Conservation (phyloP, 1,140 invertebrate genomes). For the Drosophila miranda region DNA sequence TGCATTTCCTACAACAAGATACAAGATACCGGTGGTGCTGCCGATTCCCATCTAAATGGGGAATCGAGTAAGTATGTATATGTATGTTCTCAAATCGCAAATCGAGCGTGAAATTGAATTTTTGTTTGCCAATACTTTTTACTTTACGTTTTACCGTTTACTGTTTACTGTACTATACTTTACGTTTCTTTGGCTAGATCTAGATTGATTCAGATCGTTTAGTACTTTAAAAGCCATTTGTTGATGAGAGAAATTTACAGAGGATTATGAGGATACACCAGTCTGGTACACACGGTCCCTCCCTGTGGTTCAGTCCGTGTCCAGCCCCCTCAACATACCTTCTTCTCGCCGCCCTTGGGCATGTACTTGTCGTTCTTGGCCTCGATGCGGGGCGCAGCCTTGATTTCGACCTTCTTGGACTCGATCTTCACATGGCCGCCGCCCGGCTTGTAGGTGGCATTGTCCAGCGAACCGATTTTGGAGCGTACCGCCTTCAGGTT, state of each 20-base stretch:
- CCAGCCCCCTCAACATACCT: slow-evolving; percentile 85
- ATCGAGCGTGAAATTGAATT: slow-evolving; percentile 77
- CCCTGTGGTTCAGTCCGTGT: not conserved
- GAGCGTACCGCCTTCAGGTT: slow-evolving; percentile 95
- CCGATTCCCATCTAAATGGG: slow-evolving; percentile 39
- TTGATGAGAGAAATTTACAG: slow-evolving; percentile 52
- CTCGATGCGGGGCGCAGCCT: slow-evolving; percentile 91
- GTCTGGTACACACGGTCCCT: not conserved
- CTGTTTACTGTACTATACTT: slow-evolving; percentile 48
- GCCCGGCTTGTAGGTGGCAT: slow-evolving; percentile 94
- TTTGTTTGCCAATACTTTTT: slow-evolving; percentile 50
- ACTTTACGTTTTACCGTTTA: slow-evolving; percentile 26
- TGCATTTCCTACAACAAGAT: slow-evolving; percentile 68
- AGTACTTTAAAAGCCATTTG: slow-evolving; percentile 53
- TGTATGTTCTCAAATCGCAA: slow-evolving; percentile 53
- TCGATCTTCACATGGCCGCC: slow-evolving; percentile 96
- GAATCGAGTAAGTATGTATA: slow-evolving; percentile 7
- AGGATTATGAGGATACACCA: slow-evolving; percentile 31
- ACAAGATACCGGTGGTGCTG: slow-evolving; percentile 37
- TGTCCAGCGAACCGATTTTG: slow-evolving; percentile 97
- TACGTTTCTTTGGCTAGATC: slow-evolving; percentile 38
- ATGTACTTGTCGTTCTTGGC: slow-evolving; percentile 95
- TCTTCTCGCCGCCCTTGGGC: slow-evolving; percentile 95
- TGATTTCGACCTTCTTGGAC: slow-evolving; percentile 93
- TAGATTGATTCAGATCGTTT: slow-evolving; percentile 14